phyloP scores from a whole-genome alignment of 2,797 vertebrate genomes.

The Notolabrus celidotus region DNA sequence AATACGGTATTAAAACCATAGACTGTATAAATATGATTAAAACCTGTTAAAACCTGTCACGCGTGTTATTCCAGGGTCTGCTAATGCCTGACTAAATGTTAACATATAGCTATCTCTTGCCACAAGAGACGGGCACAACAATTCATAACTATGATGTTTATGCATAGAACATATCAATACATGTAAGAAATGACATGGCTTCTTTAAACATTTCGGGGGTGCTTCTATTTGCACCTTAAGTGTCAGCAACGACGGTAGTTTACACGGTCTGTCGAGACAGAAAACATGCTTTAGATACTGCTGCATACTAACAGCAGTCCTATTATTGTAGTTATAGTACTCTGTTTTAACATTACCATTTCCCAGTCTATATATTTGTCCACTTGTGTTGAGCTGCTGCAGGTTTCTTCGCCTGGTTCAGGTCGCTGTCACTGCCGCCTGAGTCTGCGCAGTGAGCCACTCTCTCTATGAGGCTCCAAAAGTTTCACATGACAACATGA shows the following conservation, averaged over 20 bases:
- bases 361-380: not conserved
- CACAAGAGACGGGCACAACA: too few relatives aligned
- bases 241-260: not conserved
- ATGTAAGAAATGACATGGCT: not conserved
- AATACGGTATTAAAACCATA: too few relatives aligned
- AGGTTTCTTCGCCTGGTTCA: slow-evolving; percentile 1
- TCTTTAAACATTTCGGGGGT: not conserved
- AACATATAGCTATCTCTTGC: too few relatives aligned
- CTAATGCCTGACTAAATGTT: too few relatives aligned
- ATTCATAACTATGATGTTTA: too few relatives aligned
- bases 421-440: not conserved
- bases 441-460: slow-evolving; percentile 16
- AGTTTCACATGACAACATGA: slow-evolving; percentile 36
- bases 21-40: too few relatives aligned
- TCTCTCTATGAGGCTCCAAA: slow-evolving; percentile 25
- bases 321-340: not conserved
- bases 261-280: not conserved
- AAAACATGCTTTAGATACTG: not conserved
- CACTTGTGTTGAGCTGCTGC: slow-evolving; percentile 5
- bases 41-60: too few relatives aligned
- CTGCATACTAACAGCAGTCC: not conserved
- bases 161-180: not conserved
- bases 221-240: not conserved
- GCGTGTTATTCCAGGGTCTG: too few relatives aligned
- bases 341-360: slow-evolving; percentile 47